Conservation (phyloP, 2,113 vertebrate species). For the Chaetops frenatus region DNA sequence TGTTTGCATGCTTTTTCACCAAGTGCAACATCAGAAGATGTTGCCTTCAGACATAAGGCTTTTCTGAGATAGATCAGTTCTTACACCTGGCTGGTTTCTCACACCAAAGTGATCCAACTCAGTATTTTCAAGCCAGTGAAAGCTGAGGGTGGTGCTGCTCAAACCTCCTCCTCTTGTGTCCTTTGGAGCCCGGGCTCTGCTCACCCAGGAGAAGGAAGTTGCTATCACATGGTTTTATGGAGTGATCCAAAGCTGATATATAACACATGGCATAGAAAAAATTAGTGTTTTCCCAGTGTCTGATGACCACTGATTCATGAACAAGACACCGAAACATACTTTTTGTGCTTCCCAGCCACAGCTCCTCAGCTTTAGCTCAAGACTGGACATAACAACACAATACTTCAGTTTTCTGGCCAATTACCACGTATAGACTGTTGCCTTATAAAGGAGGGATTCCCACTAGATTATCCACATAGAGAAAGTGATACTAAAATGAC, state of each 20-base stretch:
- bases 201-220: background rate
- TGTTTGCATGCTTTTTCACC: background rate
- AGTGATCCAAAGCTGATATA: background rate
- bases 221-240: background rate
- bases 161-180: background rate
- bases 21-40: background rate
- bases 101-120: background rate
- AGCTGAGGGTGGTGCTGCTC: background rate
- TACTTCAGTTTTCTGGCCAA: slow-evolving; percentile 33
- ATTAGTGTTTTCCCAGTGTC: background rate
- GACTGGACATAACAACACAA: background rate
- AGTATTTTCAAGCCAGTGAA: background rate
- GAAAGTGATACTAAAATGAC: slow-evolving; percentile 46
- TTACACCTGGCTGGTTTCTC: background rate
- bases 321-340: background rate
- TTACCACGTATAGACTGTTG: background rate
- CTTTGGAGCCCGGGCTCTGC: background rate
- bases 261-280: background rate
- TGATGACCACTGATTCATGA: background rate
- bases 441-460: slow-evolving; percentile 24
- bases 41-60: background rate
- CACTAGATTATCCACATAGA: slow-evolving; percentile 9
- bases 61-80: background rate
- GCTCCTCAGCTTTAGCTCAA: background rate
- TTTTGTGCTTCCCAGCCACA: background rate